Conservation (phyloP, 2,888 invertebrate species). For the Nesidiocoris tenuis region DNA sequence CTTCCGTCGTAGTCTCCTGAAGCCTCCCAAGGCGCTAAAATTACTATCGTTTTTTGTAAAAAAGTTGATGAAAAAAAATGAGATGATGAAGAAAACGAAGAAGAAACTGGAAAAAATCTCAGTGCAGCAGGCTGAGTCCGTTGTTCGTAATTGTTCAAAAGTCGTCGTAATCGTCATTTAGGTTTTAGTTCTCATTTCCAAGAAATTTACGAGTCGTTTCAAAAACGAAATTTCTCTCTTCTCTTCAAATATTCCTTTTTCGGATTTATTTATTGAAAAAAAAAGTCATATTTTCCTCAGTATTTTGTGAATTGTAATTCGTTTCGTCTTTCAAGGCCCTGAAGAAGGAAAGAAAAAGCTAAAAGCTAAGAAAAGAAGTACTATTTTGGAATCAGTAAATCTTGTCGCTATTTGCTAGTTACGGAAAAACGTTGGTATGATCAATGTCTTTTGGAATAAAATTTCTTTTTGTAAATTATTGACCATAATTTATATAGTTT, state of each 20-base stretch:
- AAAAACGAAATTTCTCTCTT: slow-evolving; percentile 29
- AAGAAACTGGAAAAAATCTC: slow-evolving; percentile 14
- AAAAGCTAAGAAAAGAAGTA: slow-evolving; percentile 26
- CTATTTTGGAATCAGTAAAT: slow-evolving; percentile 31
- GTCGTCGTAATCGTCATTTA: slow-evolving; percentile 4
- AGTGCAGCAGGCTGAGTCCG: slow-evolving; percentile 20
- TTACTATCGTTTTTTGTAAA: not conserved
- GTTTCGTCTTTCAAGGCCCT: slow-evolving; percentile 7
- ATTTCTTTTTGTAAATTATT: slow-evolving; percentile 38
- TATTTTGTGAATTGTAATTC: slow-evolving; percentile 34
- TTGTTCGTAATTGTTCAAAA: slow-evolving; percentile 4
- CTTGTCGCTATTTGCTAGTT: slow-evolving; percentile 38
- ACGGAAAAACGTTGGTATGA: slow-evolving; percentile 27
- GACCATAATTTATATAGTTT: slow-evolving; percentile 36
- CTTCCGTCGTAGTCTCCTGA: slow-evolving; percentile 11
- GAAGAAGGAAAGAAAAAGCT: slow-evolving; percentile 8
- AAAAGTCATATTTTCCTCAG: slow-evolving; percentile 23
- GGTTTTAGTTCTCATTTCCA: not conserved
- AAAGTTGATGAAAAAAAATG: no score
- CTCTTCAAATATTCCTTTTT: slow-evolving; percentile 21
- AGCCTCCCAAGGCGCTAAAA: slow-evolving; percentile 19
- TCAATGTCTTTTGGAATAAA: slow-evolving; percentile 28
- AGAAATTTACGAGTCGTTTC: slow-evolving; percentile 11
- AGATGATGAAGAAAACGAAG: not conserved
- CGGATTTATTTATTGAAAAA: slow-evolving; percentile 13